Evolutionary conservation across 2,113 vertebrate genomes (phyloP), one percentile per base, ranked within the genome.

Genomic region (Saccopteryx bilineata): DNA sequence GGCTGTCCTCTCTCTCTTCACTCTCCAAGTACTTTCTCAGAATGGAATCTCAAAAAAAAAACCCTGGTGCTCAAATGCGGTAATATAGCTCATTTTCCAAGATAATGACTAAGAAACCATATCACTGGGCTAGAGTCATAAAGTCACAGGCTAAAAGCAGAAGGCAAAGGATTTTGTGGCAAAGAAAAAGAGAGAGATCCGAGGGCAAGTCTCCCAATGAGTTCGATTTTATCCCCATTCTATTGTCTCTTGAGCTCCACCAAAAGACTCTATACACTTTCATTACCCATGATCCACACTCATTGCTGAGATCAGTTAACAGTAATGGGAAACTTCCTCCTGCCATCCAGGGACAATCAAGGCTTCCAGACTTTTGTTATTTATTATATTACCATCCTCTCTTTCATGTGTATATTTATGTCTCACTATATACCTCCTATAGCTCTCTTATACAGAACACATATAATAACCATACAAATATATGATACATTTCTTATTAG

Each of bases 351-450:
- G 68, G 61, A 39, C 14, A 17, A 15, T 9, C 81, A 17, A 52
- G 8, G 56, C 12, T 1, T 46, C n/a, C 61, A 56, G 60, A 52
- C 33, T 60, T 33, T 8, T 21, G 52, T 18, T 23, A 9, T 9
- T 5, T 75, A 15, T 10, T 17, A 61, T 7, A 23, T 46, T 23
- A 11, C 31, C 39, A 39, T 1, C 13, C 66, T 28, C 14, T 2
- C 33, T 69, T 17, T 12, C 19, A 39, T 18, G 66, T 9, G 56
- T 0, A 19, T 17, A 5, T 9, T 26, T 39, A 1, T 1, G 15
- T 13, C 2, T 26, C 0, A 39, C 3, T 39, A 0, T 4, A 2
- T 2, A 3, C 28, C 6, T 31, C 28, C 24, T 26, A 6, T 2
- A 6, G 8, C 26, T 52, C 19, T 46, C 28, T 12, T 4, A 46